Evolutionary conservation across 2,113 vertebrate genomes (phyloP).

Genomic region (Callospermophilus lateralis): DNA sequence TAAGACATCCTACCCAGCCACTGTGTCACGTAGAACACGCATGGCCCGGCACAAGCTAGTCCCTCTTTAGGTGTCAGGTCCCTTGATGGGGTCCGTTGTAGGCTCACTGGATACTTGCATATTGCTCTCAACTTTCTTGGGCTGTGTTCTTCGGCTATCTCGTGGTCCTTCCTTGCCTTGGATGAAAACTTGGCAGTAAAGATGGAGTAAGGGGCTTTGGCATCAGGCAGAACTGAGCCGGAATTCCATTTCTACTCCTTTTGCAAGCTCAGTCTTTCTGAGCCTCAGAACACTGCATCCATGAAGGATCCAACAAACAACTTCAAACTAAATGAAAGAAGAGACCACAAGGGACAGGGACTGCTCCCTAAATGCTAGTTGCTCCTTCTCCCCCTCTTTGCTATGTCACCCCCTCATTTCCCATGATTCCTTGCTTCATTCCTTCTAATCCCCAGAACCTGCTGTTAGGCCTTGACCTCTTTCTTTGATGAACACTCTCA

Average conservation of each 20-base stretch:
- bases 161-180: not conserved
- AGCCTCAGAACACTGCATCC: not conserved
- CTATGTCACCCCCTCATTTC: not conserved
- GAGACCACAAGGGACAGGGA: not conserved
- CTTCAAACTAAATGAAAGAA: not conserved
- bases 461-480: not conserved
- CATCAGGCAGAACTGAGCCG: not conserved
- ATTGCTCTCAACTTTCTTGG: not conserved
- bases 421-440: not conserved
- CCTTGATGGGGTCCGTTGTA: not conserved
- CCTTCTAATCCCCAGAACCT: not conserved
- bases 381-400: not conserved
- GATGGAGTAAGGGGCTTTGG: not conserved
- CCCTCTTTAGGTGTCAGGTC: slow-evolving; percentile 2
- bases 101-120: not conserved
- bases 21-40: slow-evolving; percentile 67
- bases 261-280: not conserved
- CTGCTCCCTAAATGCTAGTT: not conserved
- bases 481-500: not conserved
- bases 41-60: not conserved
- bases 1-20: slow-evolving; percentile 39
- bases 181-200: too few relatives aligned
- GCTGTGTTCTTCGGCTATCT: not conserved
- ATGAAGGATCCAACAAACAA: not conserved
- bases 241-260: not conserved